phyloP scores from a whole-genome alignment of 2,113 vertebrate species.

The Chinchilla lanigera region DNA sequence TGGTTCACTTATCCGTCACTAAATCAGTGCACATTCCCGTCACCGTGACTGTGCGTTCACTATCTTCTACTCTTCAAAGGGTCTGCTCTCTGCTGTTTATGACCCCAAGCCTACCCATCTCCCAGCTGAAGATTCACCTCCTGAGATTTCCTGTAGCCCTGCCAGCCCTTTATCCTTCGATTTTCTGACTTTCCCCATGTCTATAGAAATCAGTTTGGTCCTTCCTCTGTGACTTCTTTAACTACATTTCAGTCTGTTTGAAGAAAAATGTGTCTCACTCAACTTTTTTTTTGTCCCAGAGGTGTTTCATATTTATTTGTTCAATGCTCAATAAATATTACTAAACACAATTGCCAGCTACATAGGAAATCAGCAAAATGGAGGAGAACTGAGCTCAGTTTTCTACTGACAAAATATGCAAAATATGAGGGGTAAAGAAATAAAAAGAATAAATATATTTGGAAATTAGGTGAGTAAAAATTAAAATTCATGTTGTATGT shows the following conservation, averaged over 20 bases:
- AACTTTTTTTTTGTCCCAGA: background rate
- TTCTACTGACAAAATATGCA: background rate
- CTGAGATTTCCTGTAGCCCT: background rate
- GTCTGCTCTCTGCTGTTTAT: background rate
- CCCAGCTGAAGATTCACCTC: background rate
- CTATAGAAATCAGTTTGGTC: background rate
- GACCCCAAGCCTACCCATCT: background rate
- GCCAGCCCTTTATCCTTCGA: too few species aligned
- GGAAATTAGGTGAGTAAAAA: background rate
- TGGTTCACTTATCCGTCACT: background rate
- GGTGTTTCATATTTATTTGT: constrained; percentile 14
- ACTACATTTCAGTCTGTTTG: background rate
- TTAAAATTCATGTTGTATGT: background rate
- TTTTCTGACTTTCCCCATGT: background rate
- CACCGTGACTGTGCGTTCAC: background rate
- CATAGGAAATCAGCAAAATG: background rate
- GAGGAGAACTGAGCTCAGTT: background rate
- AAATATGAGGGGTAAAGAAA: constrained; percentile 9
- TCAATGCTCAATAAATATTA: background rate
- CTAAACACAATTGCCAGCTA: background rate
- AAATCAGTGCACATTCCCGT: background rate
- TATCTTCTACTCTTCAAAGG: background rate
- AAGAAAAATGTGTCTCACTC: background rate
- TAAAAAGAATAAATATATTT: constrained; percentile 31
- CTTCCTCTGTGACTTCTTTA: background rate